phyloP scores from a whole-genome alignment of 2,797 vertebrate species.

The Malurus leucopterus region DNA sequence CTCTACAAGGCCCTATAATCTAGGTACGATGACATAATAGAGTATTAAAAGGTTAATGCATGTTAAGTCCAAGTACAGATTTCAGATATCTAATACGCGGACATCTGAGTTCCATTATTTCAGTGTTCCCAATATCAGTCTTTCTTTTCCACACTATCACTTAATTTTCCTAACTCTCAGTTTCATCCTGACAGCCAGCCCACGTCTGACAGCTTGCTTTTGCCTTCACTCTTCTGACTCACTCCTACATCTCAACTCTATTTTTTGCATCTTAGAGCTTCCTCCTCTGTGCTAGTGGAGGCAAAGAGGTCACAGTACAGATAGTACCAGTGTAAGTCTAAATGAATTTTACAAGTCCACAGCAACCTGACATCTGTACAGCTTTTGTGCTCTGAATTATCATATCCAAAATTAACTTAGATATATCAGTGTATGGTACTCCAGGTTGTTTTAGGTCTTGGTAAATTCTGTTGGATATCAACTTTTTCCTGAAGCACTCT shows the following conservation, averaged over 20 bases:
- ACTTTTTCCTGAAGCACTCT: not conserved
- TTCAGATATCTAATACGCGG: not conserved
- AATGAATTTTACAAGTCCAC: not conserved
- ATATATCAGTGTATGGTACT: not conserved
- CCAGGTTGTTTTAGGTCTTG: not conserved
- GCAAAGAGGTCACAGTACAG: constrained; percentile 14
- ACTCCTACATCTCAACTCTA: constrained; percentile 15
- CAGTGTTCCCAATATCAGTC: not conserved
- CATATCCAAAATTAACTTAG: not conserved
- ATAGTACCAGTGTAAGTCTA: not conserved
- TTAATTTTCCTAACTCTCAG: constrained; percentile 20
- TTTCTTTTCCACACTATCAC: not conserved
- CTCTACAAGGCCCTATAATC: not conserved
- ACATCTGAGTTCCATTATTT: not conserved
- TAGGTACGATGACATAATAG: not conserved
- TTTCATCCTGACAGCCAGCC: constrained; percentile 35
- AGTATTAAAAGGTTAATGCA: not conserved
- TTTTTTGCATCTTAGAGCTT: constrained; percentile 28
- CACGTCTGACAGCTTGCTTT: constrained; percentile 39
- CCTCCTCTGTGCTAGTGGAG: not conserved
- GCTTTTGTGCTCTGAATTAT: not conserved
- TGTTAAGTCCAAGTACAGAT: not conserved
- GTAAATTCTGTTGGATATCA: not conserved
- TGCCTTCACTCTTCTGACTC: constrained; percentile 41
- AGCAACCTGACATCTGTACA: not conserved